Base-by-base conservation (phyloP, 2,797 vertebrate genomes). In the Odontamblyopus lacepedii region DNA sequence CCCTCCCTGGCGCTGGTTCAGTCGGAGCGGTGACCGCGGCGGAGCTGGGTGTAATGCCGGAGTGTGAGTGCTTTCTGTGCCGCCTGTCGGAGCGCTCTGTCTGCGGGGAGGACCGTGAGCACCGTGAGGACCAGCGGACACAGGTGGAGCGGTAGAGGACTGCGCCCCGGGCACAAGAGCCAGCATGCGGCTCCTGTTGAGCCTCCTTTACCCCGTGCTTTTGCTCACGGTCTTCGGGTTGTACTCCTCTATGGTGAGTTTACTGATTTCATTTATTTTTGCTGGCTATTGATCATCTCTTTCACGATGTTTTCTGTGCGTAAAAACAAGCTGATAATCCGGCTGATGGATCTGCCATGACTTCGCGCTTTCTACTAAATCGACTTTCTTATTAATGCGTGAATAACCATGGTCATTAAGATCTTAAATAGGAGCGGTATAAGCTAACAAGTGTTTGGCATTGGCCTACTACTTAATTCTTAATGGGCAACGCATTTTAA, bases 171-270 rank as follows among this genome's bases (percentile, higher is more conserved):
- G 87, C 86, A 85, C 67, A 89, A 91, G 90, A 90, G 82, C 78
- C 78, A 76, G 83, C 75, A 98, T 98, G 97, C 95, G 91, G 94
- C 86, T 95, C 88, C 90, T 93, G 83, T 89, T 94, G 91, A 89
- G 74, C 73, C 85, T 95, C 69, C 89, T 95, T 87, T 93, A 93
- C 81, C 94, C 96, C 76, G 85, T 97, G 88, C 93, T 98, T 75
- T 91, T 92, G 82, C 93, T 96, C 81, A 84, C 90, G 85, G 83
- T 96, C 83, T 95, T 95, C 87, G 96, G 95, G 90, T 92, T 96
- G 76, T 94, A 94, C 23, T 96, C 96, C 62, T 96, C 96, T 56
- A 93, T 96, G 96, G 97, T 98, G 95, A 88, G 96, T 93, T 85
- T 38, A 12, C 61, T 41, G 30, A 38, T 50, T 68, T 35, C 50